These are phyloP conservation scores for Diachrysia chrysitis DNA, from an alignment of 2,888 invertebrate genomes.

Conservation along the genomic window DNA sequence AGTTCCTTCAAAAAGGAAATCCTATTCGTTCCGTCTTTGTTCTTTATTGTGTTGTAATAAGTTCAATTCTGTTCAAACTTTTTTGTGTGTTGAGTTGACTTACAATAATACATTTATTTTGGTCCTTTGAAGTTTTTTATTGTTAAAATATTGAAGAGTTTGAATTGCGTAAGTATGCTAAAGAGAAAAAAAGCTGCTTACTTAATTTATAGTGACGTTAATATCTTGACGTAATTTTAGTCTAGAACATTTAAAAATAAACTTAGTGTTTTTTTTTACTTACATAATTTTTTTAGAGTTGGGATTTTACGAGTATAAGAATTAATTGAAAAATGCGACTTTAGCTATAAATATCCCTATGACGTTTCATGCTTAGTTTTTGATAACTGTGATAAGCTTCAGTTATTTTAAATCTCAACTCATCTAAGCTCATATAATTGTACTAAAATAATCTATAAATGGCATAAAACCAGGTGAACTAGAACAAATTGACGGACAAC, in stretches of 20 bases:
- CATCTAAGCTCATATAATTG: too few relatives aligned
- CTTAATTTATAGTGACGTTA: background rate
- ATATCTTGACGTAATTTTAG: background rate
- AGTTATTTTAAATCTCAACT: too few relatives aligned
- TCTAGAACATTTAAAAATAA: background rate
- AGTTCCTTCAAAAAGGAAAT: conserved; percentile 17
- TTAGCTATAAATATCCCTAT: too few relatives aligned
- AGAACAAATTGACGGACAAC: too few relatives aligned
- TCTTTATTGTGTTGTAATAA: conserved; percentile 13
- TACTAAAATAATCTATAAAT: too few relatives aligned
- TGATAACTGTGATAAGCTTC: background rate
- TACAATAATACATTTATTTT: conserved; percentile 1
- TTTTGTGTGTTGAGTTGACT: conserved; percentile 7
- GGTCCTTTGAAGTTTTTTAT: conserved; percentile 2
- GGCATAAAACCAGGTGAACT: too few relatives aligned
- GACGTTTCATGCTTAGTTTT: too few relatives aligned
- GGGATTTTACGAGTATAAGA: too few relatives aligned
- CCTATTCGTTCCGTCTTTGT: conserved; percentile 17
- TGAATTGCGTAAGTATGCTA: background rate
- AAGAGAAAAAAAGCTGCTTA: background rate
- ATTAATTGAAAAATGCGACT: too few relatives aligned
- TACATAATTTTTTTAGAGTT: too few relatives aligned
- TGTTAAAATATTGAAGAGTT: background rate
- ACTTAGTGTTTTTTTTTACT: background rate
- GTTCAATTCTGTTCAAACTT: conserved; percentile 15